phyloP scores from a whole-genome alignment of 1,140 invertebrate species.

The Drosophila baimaii region DNA sequence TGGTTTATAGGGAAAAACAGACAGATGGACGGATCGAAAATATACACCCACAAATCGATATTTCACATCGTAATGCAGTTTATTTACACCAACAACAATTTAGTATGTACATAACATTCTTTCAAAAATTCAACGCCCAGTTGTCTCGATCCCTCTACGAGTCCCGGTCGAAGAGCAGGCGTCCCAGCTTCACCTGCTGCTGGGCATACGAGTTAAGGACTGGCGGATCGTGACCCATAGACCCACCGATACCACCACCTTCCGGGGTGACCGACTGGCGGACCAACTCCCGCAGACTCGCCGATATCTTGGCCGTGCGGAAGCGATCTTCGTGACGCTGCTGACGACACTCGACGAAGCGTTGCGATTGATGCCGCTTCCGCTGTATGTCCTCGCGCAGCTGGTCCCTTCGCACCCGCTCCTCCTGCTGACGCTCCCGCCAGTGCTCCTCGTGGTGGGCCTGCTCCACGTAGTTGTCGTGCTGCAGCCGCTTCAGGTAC shows the following conservation, averaged over 20 bases:
- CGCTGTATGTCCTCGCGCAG: constrained; percentile 69
- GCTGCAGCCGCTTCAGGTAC: constrained; percentile 72
- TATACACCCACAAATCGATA: background rate
- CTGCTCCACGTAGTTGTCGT: constrained; percentile 79
- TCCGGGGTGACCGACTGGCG: constrained; percentile 79
- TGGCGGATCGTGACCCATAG: constrained; percentile 29
- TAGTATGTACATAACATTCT: constrained; percentile 20
- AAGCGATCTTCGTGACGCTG: constrained; percentile 65
- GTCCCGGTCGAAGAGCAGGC: constrained; percentile 53
- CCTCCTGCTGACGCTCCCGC: constrained; percentile 68
- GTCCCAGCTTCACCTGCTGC: constrained; percentile 59
- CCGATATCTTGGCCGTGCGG: constrained; percentile 79
- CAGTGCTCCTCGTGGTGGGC: constrained; percentile 82
- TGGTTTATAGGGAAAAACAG: too few relatives aligned
- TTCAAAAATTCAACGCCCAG: background rate
- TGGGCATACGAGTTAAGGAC: constrained; percentile 50
- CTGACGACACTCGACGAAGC: constrained; percentile 70
- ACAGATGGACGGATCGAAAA: too few relatives aligned
- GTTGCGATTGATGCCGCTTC: constrained; percentile 66
- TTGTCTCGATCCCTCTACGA: constrained; percentile 22
- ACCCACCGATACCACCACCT: constrained; percentile 11
- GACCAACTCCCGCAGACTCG: constrained; percentile 78
- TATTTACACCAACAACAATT: constrained; percentile 73
- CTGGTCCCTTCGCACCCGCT: constrained; percentile 64
- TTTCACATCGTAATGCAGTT: constrained; percentile 18